These are phyloP conservation scores for Periophthalmodon schlosseri DNA, from an alignment of 2,113 vertebrate species.

Conservation along the genomic window DNA sequence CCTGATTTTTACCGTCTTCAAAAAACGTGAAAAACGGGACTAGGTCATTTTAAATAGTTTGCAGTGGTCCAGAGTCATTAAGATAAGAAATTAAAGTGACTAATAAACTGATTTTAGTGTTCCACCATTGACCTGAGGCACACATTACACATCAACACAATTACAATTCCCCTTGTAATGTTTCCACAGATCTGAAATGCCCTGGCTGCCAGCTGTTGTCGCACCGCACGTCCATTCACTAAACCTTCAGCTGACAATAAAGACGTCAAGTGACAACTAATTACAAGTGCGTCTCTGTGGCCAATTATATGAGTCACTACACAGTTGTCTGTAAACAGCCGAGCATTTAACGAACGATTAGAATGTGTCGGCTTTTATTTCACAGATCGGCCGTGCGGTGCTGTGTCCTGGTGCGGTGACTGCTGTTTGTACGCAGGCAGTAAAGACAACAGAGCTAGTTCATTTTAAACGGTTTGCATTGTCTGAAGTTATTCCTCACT, in stretches of 20 bases:
- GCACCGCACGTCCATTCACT: constrained; percentile 30
- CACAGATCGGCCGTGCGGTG: constrained; percentile 20
- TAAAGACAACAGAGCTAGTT: neutral
- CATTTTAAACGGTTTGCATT: too few species aligned
- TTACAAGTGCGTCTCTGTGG: constrained; percentile 43
- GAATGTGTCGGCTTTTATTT: constrained; percentile 41
- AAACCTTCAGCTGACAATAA: constrained; percentile 37
- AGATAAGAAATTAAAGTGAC: too few species aligned
- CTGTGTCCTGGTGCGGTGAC: neutral
- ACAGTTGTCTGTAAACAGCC: constrained; percentile 33
- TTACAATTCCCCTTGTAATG: constrained; percentile 7
- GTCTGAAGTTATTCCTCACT: too few species aligned
- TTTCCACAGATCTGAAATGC: constrained; percentile 31
- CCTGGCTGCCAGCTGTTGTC: constrained; percentile 20
- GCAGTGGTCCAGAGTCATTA: too few species aligned
- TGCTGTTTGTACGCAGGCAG: constrained; percentile 10
- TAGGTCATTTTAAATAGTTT: too few species aligned
- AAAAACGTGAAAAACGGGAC: too few species aligned
- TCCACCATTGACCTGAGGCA: constrained; percentile 14
- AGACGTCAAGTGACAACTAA: constrained; percentile 45
- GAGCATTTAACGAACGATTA: constrained; percentile 50
- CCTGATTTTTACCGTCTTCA: too few species aligned
- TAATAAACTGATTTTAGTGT: constrained; percentile 8
- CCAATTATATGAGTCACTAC: constrained; percentile 46
- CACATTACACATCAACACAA: constrained; percentile 33